Conservation (phyloP, 2,888 invertebrate species). For the Drosophila borealis region DNA sequence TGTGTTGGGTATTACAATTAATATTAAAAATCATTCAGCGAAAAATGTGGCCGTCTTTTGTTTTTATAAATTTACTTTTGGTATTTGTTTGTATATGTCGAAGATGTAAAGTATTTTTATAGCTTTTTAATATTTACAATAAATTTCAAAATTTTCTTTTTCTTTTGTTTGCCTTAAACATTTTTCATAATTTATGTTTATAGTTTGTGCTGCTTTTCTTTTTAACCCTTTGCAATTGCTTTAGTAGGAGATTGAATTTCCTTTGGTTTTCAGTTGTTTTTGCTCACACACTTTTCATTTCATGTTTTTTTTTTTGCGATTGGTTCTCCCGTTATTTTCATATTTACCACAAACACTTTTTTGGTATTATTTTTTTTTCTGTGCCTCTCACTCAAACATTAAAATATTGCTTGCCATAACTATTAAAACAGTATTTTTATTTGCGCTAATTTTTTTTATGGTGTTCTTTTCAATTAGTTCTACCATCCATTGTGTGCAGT, state of each 20-base stretch:
- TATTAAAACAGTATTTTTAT: constrained; percentile 42
- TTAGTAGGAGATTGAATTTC: constrained; percentile 43
- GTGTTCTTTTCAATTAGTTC: constrained; percentile 40
- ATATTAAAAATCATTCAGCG: constrained; percentile 66
- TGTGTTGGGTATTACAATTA: constrained; percentile 40
- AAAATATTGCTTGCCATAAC: constrained; percentile 71
- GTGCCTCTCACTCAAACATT: constrained; percentile 70
- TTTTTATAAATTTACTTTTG: constrained; percentile 6
- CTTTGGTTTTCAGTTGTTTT: constrained; percentile 3
- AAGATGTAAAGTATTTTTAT: constrained; percentile 31
- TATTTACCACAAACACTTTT: constrained; percentile 29
- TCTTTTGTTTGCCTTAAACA: constrained; percentile 11
- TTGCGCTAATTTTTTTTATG: constrained; percentile 15
- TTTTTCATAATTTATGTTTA: constrained; percentile 32
- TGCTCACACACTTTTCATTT: constrained; percentile 22
- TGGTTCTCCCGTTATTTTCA: constrained; percentile 1
- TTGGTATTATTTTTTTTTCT: constrained; percentile 27
- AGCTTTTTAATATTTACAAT: constrained; percentile 52
- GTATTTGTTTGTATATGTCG: constrained; percentile 16
- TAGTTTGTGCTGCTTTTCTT: constrained; percentile 24
- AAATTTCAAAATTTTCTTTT: constrained; percentile 35
- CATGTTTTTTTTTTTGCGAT: not conserved
- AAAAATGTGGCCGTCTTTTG: constrained; percentile 37
- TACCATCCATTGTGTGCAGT: constrained; percentile 51
- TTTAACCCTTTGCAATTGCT: constrained; percentile 60